phyloP scores from a whole-genome alignment of 2,888 invertebrate genomes.

The Coenonympha arcania region DNA sequence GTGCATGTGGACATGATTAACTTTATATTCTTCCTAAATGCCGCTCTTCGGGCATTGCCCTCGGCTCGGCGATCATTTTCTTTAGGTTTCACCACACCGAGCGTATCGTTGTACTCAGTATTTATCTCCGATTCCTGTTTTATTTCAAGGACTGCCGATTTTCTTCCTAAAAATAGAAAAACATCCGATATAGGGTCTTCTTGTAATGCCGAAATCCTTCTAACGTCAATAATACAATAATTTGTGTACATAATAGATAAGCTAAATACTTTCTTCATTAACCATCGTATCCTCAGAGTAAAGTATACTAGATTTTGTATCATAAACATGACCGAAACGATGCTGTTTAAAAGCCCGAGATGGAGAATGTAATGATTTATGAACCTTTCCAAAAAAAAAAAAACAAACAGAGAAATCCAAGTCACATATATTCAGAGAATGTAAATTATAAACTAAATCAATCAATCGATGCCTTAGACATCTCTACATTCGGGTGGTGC shows the following conservation, averaged over 20 bases:
- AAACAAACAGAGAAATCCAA: neutral
- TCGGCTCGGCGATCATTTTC: conserved; percentile 29
- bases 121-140: conserved; percentile 39
- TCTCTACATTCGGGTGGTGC: conserved; percentile 49
- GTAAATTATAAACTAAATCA: neutral
- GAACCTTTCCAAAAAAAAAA: neutral
- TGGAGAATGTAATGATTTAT: neutral
- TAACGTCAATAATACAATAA: neutral
- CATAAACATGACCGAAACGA: too few relatives aligned
- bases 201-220: conserved; percentile 24
- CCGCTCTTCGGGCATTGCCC: conserved; percentile 48
- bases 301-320: too few relatives aligned
- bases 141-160: conserved; percentile 47
- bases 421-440: conserved; percentile 6
- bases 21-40: conserved; percentile 58
- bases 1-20: conserved; percentile 55
- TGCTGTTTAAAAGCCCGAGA: too few relatives aligned
- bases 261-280: neutral
- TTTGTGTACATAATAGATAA: neutral
- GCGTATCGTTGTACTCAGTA: conserved; percentile 10
- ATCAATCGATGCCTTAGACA: conserved; percentile 19
- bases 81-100: conserved; percentile 13
- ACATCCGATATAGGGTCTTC: conserved; percentile 54
- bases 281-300: neutral
- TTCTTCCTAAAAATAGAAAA: conserved; percentile 72